Conservation (phyloP, 2,797 vertebrate genomes). For the Sebastes hubbsi region DNA sequence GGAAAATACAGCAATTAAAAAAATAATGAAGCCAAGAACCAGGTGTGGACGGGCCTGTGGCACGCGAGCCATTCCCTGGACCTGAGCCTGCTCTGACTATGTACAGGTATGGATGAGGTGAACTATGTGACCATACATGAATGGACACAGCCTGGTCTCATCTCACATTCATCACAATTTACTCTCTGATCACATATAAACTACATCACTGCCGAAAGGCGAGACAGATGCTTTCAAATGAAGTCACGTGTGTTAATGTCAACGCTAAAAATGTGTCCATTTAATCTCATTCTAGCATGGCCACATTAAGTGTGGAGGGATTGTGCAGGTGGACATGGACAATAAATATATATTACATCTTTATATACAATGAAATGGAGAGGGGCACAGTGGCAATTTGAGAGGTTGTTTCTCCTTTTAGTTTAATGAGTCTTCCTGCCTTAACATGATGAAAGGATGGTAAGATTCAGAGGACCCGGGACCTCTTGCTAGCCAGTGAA, state of each 20-base stretch:
- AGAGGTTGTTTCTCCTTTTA: constrained; percentile 20
- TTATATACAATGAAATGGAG: constrained; percentile 72
- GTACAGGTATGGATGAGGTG: constrained; percentile 56
- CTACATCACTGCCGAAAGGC: constrained; percentile 41
- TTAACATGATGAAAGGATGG: constrained; percentile 12
- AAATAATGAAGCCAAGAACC: constrained; percentile 66
- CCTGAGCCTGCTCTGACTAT: constrained; percentile 68
- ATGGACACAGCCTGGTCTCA: constrained; percentile 43
- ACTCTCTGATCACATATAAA: constrained; percentile 47
- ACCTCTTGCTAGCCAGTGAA: constrained; percentile 93
- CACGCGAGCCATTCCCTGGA: constrained; percentile 49
- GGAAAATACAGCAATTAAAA: constrained; percentile 57
- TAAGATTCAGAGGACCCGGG: constrained; percentile 87
- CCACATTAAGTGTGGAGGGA: constrained; percentile 36
- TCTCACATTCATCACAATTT: constrained; percentile 51
- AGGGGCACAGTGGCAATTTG: constrained; percentile 66
- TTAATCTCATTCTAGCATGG: constrained; percentile 48
- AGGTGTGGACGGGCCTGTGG: constrained; percentile 44
- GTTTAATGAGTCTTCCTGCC: constrained; percentile 20
- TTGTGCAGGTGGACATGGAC: constrained; percentile 57
- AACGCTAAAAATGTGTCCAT: constrained; percentile 51
- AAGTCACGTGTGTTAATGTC: constrained; percentile 21
- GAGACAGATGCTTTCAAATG: constrained; percentile 25
- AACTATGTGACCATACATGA: constrained; percentile 37
- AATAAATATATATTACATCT: constrained; percentile 76